Evolutionary conservation across 2,888 invertebrate genomes (phyloP), one percentile per base, ranked within the genome.

Genomic region (Spialia ferax): DNA sequence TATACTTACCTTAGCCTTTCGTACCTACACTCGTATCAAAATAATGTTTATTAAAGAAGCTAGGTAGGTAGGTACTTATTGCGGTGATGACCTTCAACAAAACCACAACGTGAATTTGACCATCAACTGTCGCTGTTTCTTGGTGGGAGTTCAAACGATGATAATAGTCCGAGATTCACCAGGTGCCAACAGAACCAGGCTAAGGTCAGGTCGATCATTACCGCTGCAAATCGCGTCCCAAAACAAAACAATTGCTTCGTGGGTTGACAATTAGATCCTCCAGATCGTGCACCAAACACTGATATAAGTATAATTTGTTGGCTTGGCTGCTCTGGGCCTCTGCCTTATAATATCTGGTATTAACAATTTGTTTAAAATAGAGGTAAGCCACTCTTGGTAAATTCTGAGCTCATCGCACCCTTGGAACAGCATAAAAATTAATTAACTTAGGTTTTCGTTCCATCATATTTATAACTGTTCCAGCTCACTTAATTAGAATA

Each of bases 181-280:
- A 71, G 71, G 69, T 73, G 71, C 74, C 66, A 74, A 72, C 60
- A 67, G 78, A 88, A 86, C 70, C 80, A 78, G 85, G 88, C 86
- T 88, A 89, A 89, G 89, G 90, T 84, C 88, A 71, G 38, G 60
- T 32, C 75, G 73, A 80, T 81, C 82, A 89, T 89, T 86, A 84
- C 77, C 74, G 78, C 82, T 79, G 79, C 78, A 79, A 76, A 75
- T 54, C 60, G 60, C 52, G 71, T 80, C 79, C 76, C 78, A 77
- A 76, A 79, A 84, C 81, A 82, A 86, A 88, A 87, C 87, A 90
- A 86, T 87, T 81, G 81, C 82, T 72, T 77, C 87, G 89, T 89
- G 89, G 82, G 76, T 78, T 75, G 79, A 78, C 82, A 86, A 89
- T 90, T 89, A 90, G 85, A 82, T 74, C 42, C 55, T 29, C 20